Percentiles rank a stretch among this genome's conserved stretches.
phyloP scores from a whole-genome alignment of 2,797 vertebrate genomes.

The Aplochiton taeniatus region DNA sequence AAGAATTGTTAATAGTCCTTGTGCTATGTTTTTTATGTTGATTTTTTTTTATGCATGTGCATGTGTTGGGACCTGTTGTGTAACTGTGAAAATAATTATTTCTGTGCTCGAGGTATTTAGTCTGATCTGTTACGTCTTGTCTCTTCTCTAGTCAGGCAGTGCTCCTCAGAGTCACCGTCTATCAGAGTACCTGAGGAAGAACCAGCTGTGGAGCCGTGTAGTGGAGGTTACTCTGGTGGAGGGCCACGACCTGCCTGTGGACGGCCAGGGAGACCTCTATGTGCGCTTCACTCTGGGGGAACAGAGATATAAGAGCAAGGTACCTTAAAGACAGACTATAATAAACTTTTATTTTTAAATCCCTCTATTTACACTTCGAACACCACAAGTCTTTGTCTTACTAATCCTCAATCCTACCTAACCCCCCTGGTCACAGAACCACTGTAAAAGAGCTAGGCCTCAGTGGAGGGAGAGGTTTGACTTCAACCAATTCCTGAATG shows the following conservation, averaged over 20 bases:
- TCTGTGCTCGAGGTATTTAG: not conserved
- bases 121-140: not conserved
- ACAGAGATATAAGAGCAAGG: slow-evolving; percentile 93
- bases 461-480: slow-evolving; percentile 97
- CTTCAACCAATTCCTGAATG: slow-evolving; percentile 89
- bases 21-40: not conserved
- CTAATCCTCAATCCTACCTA: not conserved
- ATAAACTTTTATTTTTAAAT: not conserved
- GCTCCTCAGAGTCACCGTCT: slow-evolving; percentile 53
- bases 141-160: slow-evolving; percentile 34
- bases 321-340: slow-evolving; percentile 45
- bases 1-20: not conserved
- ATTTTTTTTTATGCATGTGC: not conserved
- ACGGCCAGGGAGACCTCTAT: slow-evolving; percentile 78
- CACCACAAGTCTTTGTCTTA: no score
- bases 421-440: slow-evolving; percentile 66
- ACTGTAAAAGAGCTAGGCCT: slow-evolving; percentile 86
- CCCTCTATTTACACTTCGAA: not conserved
- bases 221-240: slow-evolving; percentile 87
- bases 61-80: no score
- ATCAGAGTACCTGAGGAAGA: slow-evolving; percentile 81
- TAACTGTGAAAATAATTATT: no score
- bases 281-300: slow-evolving; percentile 89
- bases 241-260: slow-evolving; percentile 79
- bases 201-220: slow-evolving; percentile 89